These are phyloP conservation scores for Archips crataeganus DNA, from an alignment of 2,888 invertebrate species.

Conservation along the genomic window DNA sequence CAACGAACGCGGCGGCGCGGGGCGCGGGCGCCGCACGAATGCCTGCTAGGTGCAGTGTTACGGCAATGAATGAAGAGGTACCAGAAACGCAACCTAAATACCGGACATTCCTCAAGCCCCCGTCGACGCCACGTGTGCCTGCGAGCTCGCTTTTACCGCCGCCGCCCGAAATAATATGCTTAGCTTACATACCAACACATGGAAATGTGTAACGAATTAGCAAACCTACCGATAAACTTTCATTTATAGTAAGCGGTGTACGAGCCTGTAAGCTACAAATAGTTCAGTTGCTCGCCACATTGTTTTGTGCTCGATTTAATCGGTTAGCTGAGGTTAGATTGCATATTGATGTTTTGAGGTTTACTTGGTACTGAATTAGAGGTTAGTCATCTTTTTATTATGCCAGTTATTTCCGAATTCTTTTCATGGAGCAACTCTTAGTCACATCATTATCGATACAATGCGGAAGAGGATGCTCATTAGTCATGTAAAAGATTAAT, in stretches of 20 bases:
- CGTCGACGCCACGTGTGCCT: slow-evolving; percentile 75
- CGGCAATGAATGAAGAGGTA: slow-evolving; percentile 84
- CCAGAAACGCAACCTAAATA: slow-evolving; percentile 85
- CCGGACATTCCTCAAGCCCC: slow-evolving; percentile 79
- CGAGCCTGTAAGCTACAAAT: slow-evolving; percentile 27
- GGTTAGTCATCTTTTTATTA: slow-evolving; percentile 43
- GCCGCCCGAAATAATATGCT: slow-evolving; percentile 75
- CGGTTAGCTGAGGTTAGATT: not conserved
- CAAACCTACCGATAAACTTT: slow-evolving; percentile 57
- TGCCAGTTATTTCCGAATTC: slow-evolving; percentile 36
- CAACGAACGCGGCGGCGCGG: slow-evolving; percentile 42
- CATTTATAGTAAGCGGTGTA: slow-evolving; percentile 28
- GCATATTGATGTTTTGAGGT: slow-evolving; percentile 2
- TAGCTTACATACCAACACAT: slow-evolving; percentile 72
- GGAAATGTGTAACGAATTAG: slow-evolving; percentile 71
- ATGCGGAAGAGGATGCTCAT: slow-evolving; percentile 45
- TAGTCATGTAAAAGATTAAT: slow-evolving; percentile 44
- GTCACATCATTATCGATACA: slow-evolving; percentile 40
- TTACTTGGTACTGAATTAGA: not conserved
- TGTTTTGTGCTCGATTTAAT: slow-evolving; percentile 25
- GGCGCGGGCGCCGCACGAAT: slow-evolving; percentile 38
- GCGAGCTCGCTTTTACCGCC: slow-evolving; percentile 75
- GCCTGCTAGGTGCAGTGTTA: slow-evolving; percentile 77
- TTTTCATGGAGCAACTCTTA: slow-evolving; percentile 41
- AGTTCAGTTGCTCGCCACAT: slow-evolving; percentile 37